These are phyloP conservation scores for Lepidocyrtoides sp. DNA, from an alignment of 2,888 invertebrate genomes.

Conservation along the genomic window DNA sequence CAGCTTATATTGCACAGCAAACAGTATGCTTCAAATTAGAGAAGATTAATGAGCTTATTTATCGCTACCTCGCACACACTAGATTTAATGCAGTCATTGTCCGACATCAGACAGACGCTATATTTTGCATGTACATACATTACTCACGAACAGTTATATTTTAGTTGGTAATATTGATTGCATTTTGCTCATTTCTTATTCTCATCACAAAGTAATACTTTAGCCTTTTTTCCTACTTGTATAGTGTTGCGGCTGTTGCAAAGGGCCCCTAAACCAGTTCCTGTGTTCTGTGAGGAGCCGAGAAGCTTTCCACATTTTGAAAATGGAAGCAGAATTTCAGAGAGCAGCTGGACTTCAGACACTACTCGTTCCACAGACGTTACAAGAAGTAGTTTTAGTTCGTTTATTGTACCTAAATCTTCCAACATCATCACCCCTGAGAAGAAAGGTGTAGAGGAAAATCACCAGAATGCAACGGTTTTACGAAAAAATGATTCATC, in stretches of 20 bases:
- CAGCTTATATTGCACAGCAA: not conserved
- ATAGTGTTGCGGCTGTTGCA: slow-evolving; percentile 40
- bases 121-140: not conserved
- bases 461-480: slow-evolving; percentile 16
- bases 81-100: not conserved
- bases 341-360: slow-evolving; percentile 63
- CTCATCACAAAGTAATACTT: slow-evolving; percentile 1
- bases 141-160: not conserved
- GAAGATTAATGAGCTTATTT: slow-evolving; percentile 47
- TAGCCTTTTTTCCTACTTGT: not conserved
- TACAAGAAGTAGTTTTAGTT: not conserved
- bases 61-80: not conserved
- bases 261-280: slow-evolving; percentile 42
- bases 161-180: not conserved
- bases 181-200: not conserved
- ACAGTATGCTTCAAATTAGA: slow-evolving; percentile 8
- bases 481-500: slow-evolving; percentile 35
- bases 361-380: slow-evolving; percentile 39
- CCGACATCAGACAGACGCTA: no score
- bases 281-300: slow-evolving; percentile 39
- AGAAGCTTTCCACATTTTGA: slow-evolving; percentile 48
- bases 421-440: not conserved
- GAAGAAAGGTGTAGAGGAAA: slow-evolving; percentile 28
- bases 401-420: no score
- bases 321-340: slow-evolving; percentile 40